Conservation (phyloP, 35 echinoderm and acorn worm species). For the Holothuria glaberrima region DNA sequence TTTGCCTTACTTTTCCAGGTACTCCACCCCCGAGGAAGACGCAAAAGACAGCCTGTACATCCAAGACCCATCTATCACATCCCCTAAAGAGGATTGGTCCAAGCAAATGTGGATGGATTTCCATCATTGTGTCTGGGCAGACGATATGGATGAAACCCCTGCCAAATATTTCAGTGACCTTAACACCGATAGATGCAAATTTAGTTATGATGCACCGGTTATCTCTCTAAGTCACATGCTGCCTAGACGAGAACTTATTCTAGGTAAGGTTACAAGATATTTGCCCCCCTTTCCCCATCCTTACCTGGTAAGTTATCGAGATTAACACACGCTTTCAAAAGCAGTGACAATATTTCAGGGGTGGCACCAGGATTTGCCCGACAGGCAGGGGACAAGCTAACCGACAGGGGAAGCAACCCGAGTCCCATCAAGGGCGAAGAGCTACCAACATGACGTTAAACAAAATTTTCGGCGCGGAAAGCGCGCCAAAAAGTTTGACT, state of each 20-base stretch:
- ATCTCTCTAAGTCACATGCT: slow-evolving; percentile 95
- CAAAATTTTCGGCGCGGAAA: too few relatives aligned
- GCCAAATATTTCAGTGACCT: slow-evolving; percentile 84
- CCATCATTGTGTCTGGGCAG: slow-evolving; percentile 89
- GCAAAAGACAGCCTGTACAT: slow-evolving; percentile 65
- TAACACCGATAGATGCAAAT: slow-evolving; percentile 57
- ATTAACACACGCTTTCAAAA: neutral
- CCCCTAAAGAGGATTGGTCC: slow-evolving; percentile 43
- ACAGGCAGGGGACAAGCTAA: too few relatives aligned
- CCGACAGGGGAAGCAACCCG: too few relatives aligned
- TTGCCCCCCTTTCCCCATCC: neutral
- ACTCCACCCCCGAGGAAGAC: slow-evolving; percentile 94
- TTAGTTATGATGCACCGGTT: slow-evolving; percentile 80
- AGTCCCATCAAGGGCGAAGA: too few relatives aligned
- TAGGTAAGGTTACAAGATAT: slow-evolving; percentile 38
- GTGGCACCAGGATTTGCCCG: too few relatives aligned
- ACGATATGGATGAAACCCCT: slow-evolving; percentile 59
- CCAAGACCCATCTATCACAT: slow-evolving; percentile 16
- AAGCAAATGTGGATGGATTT: slow-evolving; percentile 96
- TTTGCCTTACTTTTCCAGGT: slow-evolving; percentile 59
- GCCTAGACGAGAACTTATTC: slow-evolving; percentile 82
- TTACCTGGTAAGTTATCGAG: neutral
- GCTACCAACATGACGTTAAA: too few relatives aligned
- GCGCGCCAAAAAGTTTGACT: too few relatives aligned
- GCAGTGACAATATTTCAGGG: neutral